Evolutionary conservation across 1,140 invertebrate genomes (phyloP), one percentile per base, ranked within the genome.

Genomic region (Megathymus violae): DNA sequence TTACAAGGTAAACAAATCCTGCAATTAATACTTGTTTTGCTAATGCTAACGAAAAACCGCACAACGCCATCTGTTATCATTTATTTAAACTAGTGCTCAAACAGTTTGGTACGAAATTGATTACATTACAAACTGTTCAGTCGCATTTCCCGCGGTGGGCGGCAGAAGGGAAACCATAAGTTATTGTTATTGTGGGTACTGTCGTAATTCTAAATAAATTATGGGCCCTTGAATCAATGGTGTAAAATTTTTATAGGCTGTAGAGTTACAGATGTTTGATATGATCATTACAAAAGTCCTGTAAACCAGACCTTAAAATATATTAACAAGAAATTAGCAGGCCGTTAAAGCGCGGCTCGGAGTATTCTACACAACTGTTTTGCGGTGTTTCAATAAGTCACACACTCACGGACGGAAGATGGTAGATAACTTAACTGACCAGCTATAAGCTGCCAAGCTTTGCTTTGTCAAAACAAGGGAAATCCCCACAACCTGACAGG

Each of bases 41-140:
- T 58, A 58, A 58, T 58, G 25, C 41, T 46, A 19, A 16, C 54
- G 54, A 58, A 58, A 58, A 58, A 58, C 54, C 54, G 41, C 54
- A 58, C 54, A 34, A 15, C 54, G 54, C 54, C 54, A 58, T 58
- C 54, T 58, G 54, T 58, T 58, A 58, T 58, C 54, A 58, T 58
- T 58, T 58, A 58, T 58, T 58, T 58, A 46, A 58, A 58, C 41
- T 58, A 58, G 22, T 58, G 14, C 54, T 58, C 54, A 58, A 58
- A 58, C 54, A 58, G 41, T 58, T 58, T 17, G 54, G 36, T 58
- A 14, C 13, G 25, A 46, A 58, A 46, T 44, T 58, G 54, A 58
- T 56, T 56, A 56, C 51, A 43, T 56, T 56, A 43, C 41, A 56
- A 19, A 27, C 34, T 52, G 40, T 40, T 52, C 16, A 14, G 51